phyloP scores from a whole-genome alignment of 2,888 invertebrate species.

The Pelosia muscerda region DNA sequence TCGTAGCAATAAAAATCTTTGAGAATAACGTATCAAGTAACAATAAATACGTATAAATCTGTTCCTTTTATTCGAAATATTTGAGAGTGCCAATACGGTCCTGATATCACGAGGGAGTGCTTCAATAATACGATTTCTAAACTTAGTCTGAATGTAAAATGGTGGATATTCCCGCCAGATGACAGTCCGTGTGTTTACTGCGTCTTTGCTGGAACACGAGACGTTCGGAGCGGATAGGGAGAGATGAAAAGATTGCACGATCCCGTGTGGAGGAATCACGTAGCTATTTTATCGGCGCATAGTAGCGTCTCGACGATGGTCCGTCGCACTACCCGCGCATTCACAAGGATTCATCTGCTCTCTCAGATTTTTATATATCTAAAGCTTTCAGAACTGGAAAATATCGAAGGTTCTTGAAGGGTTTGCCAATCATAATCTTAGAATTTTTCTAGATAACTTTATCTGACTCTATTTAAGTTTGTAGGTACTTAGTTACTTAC shows the following conservation, averaged over 20 bases:
- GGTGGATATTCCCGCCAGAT: constrained; percentile 74
- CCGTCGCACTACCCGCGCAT: constrained; percentile 45
- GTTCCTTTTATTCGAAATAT: constrained; percentile 55
- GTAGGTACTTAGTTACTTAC: no score
- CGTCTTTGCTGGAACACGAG: constrained; percentile 59
- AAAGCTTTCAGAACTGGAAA: constrained; percentile 3
- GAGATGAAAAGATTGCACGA: constrained; percentile 79
- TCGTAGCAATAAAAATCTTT: constrained; percentile 36
- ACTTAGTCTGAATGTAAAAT: constrained; percentile 76
- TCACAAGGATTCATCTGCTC: constrained; percentile 44
- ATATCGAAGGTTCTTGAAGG: not conserved
- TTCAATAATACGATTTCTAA: constrained; percentile 76
- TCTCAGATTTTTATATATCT: constrained; percentile 34
- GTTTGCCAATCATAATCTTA: not conserved
- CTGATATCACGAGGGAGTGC: constrained; percentile 65
- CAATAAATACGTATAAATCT: constrained; percentile 50
- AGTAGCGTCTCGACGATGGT: constrained; percentile 66
- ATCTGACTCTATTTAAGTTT: no score
- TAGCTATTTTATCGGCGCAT: constrained; percentile 78
- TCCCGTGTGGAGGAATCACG: constrained; percentile 77
- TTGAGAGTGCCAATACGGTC: constrained; percentile 54
- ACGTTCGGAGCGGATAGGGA: constrained; percentile 57
- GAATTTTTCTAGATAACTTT: not conserved
- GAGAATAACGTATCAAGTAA: constrained; percentile 43
- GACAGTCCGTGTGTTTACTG: constrained; percentile 75